Percentiles rank a stretch among this genome's conserved stretches.
These are phyloP conservation scores for Ashinkailepas kermadecensis DNA, from an alignment of 2,888 invertebrate genomes.

Conservation along the genomic window DNA sequence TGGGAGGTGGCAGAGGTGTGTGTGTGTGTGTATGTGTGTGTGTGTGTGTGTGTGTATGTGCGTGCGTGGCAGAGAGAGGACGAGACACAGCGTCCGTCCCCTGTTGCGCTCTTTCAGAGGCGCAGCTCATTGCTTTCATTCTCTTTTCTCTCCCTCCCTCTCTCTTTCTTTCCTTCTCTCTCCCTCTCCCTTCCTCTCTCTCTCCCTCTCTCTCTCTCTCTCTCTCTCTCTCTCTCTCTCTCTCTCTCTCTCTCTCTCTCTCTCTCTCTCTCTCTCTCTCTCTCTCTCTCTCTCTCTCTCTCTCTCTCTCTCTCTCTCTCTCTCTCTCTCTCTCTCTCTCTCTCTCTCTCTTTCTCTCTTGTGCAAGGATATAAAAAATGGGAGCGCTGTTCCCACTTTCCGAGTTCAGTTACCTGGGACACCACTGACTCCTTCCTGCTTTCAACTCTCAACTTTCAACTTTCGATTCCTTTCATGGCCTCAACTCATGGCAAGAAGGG, in stretches of 20 bases:
- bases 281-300: too few species aligned
- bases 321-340: background rate
- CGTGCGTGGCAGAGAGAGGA: too few species aligned
- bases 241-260: background rate
- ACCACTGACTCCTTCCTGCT: too few species aligned
- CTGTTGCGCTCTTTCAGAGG: too few species aligned
- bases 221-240: background rate
- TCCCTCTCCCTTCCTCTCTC: background rate
- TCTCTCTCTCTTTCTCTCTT: background rate
- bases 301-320: too few species aligned
- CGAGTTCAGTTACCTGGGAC: too few species aligned
- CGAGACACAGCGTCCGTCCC: too few species aligned
- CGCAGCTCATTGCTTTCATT: background rate
- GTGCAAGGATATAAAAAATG: background rate
- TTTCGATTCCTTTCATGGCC: too few species aligned
- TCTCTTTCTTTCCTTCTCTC: background rate
- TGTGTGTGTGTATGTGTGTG: background rate
- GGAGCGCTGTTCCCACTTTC: background rate
- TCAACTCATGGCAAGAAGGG: too few species aligned
- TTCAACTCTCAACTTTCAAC: too few species aligned
- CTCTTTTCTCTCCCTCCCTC: too few species aligned
- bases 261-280: background rate
- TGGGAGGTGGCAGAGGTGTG: background rate
- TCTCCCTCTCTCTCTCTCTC: background rate
- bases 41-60: too few species aligned